These are phyloP conservation scores for Symphodus melops DNA, from an alignment of 2,113 vertebrate species.

Conservation along the genomic window DNA sequence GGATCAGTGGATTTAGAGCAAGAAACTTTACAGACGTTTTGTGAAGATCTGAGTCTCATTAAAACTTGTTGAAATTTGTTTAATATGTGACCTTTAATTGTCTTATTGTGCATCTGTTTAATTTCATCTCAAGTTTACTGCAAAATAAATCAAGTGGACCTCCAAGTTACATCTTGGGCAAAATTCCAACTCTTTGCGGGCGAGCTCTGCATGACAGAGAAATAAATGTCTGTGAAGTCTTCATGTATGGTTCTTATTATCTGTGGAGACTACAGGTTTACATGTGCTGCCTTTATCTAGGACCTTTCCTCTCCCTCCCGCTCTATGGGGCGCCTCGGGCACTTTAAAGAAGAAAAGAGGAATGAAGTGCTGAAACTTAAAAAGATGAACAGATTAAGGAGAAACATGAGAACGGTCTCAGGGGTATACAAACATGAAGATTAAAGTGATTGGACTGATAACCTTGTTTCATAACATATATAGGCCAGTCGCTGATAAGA, in stretches of 20 bases:
- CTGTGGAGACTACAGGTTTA: not conserved
- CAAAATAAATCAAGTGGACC: constrained; percentile 8
- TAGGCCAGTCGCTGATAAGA: not conserved
- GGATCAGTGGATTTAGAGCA: too few relatives aligned
- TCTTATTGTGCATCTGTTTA: too few relatives aligned
- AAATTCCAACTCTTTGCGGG: not conserved
- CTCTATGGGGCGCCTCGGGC: not conserved
- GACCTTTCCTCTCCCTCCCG: too few relatives aligned
- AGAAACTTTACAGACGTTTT: too few relatives aligned
- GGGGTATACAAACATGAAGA: not conserved
- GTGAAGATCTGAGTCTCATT: too few relatives aligned
- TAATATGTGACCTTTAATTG: too few relatives aligned
- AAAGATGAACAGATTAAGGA: not conserved
- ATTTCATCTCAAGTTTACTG: not conserved
- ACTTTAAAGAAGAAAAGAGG: not conserved
- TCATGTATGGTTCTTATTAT: constrained; percentile 44
- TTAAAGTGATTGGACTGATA: not conserved
- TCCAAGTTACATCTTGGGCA: not conserved
- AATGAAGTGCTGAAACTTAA: not conserved
- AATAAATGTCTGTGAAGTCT: constrained; percentile 6
- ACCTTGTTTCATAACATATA: not conserved
- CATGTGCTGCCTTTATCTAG: not conserved
- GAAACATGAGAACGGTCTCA: not conserved
- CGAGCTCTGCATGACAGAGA: constrained; percentile 4
- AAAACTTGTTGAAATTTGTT: too few relatives aligned